Evolutionary conservation across 1,140 invertebrate species (phyloP).

Genomic region (Drosophila ironensis): DNA sequence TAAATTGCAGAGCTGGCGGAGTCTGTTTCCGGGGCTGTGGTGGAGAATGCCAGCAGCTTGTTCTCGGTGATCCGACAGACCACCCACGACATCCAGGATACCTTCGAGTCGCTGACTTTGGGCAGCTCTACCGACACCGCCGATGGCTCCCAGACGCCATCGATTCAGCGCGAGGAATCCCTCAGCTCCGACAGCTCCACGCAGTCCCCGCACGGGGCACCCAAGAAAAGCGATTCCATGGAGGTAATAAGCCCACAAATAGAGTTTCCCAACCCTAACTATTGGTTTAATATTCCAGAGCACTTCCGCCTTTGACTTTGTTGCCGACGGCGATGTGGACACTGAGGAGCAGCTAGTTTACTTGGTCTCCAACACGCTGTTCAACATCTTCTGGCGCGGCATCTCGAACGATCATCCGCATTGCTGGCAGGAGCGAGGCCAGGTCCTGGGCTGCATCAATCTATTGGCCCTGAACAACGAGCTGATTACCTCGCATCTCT

Average conservation of each 20-base stretch:
- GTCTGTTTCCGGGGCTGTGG: slow-evolving; percentile 82
- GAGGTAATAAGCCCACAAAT: slow-evolving; percentile 28
- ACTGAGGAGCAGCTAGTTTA: slow-evolving; percentile 85
- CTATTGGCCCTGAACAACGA: slow-evolving; percentile 85
- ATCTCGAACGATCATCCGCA: slow-evolving; percentile 84
- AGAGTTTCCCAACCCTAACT: background rate
- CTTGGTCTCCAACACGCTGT: slow-evolving; percentile 84
- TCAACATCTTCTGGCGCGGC: slow-evolving; percentile 86
- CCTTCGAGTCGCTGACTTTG: slow-evolving; percentile 75
- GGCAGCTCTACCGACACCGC: slow-evolving; percentile 58
- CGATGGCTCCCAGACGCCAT: slow-evolving; percentile 26
- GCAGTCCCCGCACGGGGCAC: slow-evolving; percentile 52
- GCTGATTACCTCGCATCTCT: slow-evolving; percentile 84
- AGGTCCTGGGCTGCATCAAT: slow-evolving; percentile 86
- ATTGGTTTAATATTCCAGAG: slow-evolving; percentile 11
- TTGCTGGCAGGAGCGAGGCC: slow-evolving; percentile 85
- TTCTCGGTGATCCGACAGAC: slow-evolving; percentile 83
- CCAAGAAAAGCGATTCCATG: slow-evolving; percentile 64
- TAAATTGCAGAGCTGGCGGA: slow-evolving; percentile 82
- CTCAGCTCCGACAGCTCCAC: slow-evolving; percentile 77
- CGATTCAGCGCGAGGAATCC: slow-evolving; percentile 67
- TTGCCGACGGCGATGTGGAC: slow-evolving; percentile 81
- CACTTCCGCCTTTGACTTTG: slow-evolving; percentile 68
- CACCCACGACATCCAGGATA: slow-evolving; percentile 83
- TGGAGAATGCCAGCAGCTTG: slow-evolving; percentile 83